Evolutionary conservation across 2,888 invertebrate genomes (phyloP).

Genomic region (Parochlus steinenii): DNA sequence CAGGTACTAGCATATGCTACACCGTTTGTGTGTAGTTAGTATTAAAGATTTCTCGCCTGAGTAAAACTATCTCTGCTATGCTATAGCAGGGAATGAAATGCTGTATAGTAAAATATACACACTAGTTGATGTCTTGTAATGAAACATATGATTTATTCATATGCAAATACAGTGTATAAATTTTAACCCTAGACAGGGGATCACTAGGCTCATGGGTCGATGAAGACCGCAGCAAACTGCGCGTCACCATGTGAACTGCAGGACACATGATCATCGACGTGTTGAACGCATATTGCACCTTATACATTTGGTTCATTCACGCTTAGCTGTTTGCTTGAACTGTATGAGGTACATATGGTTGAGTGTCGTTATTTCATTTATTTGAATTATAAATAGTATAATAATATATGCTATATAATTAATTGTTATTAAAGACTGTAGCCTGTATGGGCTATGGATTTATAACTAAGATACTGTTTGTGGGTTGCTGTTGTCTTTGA

Average conservation of each 20-base stretch:
- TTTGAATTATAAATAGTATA: background rate
- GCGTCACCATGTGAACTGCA: too few species aligned
- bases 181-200: background rate
- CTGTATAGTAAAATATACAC: too few species aligned
- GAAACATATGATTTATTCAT: constrained; percentile 13
- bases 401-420: too few species aligned
- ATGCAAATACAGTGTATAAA: background rate
- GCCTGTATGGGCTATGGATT: background rate
- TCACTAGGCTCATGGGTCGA: background rate
- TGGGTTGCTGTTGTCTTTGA: constrained; percentile 1
- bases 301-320: constrained; percentile 16
- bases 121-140: too few species aligned
- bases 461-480: constrained; percentile 2
- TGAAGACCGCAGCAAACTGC: too few species aligned
- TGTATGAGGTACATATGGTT: constrained; percentile 19
- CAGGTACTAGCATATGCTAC: too few species aligned
- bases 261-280: too few species aligned
- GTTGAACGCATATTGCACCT: constrained; percentile 18
- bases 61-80: too few species aligned
- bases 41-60: too few species aligned
- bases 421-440: constrained; percentile 2
- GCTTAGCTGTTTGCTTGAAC: constrained; percentile 14
- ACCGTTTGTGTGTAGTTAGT: too few species aligned
- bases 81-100: too few species aligned
- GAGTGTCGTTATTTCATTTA: constrained; percentile 17